Conservation (phyloP, 2,797 vertebrate species). For the Odontamblyopus lacepedii region DNA sequence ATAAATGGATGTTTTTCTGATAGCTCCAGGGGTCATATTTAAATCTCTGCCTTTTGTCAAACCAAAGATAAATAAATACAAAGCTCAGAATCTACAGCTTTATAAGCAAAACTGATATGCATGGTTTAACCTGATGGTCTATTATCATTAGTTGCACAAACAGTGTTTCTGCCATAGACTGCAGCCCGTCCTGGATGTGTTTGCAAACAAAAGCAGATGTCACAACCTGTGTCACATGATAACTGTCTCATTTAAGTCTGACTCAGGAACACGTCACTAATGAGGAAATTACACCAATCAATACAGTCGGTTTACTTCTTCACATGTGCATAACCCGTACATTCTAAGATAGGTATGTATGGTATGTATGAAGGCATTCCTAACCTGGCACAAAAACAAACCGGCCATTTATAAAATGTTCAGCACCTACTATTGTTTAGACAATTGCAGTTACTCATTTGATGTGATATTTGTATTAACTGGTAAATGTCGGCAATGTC, state of each 20-base stretch:
- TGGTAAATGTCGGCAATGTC: neutral
- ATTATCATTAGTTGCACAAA: neutral
- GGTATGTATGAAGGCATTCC: too few species aligned
- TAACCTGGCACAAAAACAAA: too few species aligned
- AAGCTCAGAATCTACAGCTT: neutral
- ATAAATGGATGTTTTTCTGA: neutral
- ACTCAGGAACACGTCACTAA: neutral
- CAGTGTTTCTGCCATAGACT: constrained; percentile 17
- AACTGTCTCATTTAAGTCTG: neutral
- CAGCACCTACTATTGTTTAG: neutral
- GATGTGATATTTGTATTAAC: neutral
- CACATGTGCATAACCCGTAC: too few species aligned
- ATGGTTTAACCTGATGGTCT: neutral
- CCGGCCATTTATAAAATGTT: too few species aligned
- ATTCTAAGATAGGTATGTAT: too few species aligned
- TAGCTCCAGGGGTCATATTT: neutral
- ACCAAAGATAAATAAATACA: neutral
- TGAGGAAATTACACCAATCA: neutral
- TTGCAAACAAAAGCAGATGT: constrained; percentile 15
- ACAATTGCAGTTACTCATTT: neutral
- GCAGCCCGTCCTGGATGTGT: neutral
- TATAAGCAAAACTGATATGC: neutral
- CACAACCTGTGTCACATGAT: constrained; percentile 1
- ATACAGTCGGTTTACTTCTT: too few species aligned
- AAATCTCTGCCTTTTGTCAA: constrained; percentile 1